Conservation (phyloP, 2,797 vertebrate genomes). For the Tenualosa thibaudeaui region DNA sequence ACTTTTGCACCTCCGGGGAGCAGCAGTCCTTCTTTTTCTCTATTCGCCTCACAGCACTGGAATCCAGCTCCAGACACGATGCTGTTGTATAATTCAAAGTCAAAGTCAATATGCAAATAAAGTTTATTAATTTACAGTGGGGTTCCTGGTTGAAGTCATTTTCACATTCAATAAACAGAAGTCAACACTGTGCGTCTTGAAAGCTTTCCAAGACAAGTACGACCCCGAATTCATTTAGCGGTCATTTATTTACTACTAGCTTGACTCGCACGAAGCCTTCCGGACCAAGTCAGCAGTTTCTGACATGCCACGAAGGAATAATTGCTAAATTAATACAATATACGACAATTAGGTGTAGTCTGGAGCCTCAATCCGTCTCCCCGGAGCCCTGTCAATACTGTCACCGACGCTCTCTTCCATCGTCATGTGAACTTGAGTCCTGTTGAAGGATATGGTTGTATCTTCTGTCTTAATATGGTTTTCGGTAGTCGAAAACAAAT, state of each 20-base stretch:
- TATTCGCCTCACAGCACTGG: no score
- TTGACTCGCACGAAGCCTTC: constrained; percentile 7
- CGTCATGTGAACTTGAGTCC: constrained; percentile 34
- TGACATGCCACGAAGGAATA: constrained; percentile 13
- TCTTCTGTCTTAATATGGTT: constrained; percentile 50
- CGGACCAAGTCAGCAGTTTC: constrained; percentile 14
- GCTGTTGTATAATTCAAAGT: constrained; percentile 15
- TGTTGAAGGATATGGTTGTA: constrained; percentile 23
- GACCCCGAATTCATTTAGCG: constrained; percentile 22
- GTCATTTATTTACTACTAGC: constrained; percentile 17
- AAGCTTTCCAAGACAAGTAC: constrained; percentile 21
- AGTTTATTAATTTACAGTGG: constrained; percentile 11
- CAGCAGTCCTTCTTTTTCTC: not conserved
- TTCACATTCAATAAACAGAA: constrained; percentile 23
- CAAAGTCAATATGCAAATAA: constrained; percentile 22
- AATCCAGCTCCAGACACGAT: no score
- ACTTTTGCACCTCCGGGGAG: constrained; percentile 9
- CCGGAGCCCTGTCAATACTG: constrained; percentile 18
- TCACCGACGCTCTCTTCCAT: not conserved
- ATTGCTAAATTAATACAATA: constrained; percentile 22
- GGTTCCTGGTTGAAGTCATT: not conserved
- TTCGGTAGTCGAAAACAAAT: constrained; percentile 75
- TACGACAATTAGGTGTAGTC: constrained; percentile 18
- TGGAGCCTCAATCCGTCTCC: not conserved
- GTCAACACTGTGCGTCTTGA: not conserved